Evolutionary conservation across 2,888 invertebrate species (phyloP).

Genomic region (Clanis bilineata): DNA sequence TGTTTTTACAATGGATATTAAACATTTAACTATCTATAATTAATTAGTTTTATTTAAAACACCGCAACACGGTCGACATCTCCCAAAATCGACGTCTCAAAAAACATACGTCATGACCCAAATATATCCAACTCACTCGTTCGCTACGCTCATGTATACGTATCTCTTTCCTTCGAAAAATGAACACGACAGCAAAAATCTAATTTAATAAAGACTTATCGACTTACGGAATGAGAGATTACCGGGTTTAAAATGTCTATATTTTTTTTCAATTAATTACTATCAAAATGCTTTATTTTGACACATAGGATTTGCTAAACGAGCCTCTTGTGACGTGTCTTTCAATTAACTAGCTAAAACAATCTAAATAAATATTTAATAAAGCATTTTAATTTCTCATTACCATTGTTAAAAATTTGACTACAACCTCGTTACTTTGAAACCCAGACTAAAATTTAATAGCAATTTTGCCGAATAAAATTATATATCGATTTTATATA

Average conservation of each 20-base stretch:
- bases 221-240: slow-evolving; percentile 4
- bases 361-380: neutral
- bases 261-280: neutral
- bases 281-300: neutral
- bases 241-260: neutral
- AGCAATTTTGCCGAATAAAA: neutral
- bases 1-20: neutral
- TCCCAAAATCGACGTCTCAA: slow-evolving; percentile 21
- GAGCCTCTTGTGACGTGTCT: neutral
- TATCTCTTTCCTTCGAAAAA: slow-evolving; percentile 31
- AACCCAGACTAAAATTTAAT: too few relatives aligned
- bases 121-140: slow-evolving; percentile 41
- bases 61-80: neutral
- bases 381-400: neutral
- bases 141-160: slow-evolving; percentile 36
- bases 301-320: neutral
- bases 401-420: neutral
- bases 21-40: neutral
- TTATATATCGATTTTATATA: neutral
- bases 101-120: slow-evolving; percentile 32
- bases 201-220: slow-evolving; percentile 6
- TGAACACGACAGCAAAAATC: slow-evolving; percentile 29
- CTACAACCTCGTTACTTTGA: too few relatives aligned
- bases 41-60: neutral
- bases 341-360: neutral